Evolutionary conservation across 2,113 vertebrate genomes (phyloP).

Genomic region (Pseudolaguvia tuberculata): DNA sequence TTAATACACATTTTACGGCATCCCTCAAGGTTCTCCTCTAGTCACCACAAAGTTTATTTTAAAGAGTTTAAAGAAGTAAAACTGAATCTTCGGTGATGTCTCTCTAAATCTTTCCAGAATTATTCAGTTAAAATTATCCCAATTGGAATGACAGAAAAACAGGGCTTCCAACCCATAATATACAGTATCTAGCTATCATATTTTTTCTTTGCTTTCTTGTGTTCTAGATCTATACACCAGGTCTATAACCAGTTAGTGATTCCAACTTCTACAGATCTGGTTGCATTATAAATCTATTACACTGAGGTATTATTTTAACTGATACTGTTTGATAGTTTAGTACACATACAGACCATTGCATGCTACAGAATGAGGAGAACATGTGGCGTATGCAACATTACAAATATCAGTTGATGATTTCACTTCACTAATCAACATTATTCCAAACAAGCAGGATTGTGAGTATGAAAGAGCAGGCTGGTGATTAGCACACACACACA

Average conservation of each 20-base stretch:
- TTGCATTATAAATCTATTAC: neutral
- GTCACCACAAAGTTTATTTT: neutral
- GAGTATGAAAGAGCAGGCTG: neutral
- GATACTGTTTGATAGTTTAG: neutral
- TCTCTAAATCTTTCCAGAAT: no score
- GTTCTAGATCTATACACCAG: neutral
- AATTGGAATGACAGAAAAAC: no score
- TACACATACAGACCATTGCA: neutral
- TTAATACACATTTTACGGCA: neutral
- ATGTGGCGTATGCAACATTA: neutral
- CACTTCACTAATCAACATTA: neutral
- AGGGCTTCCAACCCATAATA: no score
- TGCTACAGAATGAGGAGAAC: neutral
- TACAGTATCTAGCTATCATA: no score
- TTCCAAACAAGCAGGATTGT: neutral
- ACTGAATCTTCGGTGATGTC: neutral
- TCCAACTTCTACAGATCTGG: neutral
- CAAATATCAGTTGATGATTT: neutral
- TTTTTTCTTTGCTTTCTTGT: neutral
- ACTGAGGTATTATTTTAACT: neutral
- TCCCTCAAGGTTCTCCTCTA: slow-evolving; percentile 6
- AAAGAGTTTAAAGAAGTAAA: neutral
- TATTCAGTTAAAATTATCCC: no score
- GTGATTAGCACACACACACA: neutral
- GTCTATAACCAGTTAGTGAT: neutral